Conservation (phyloP, 2,797 vertebrate species). For the Trichosurus vulpecula region DNA sequence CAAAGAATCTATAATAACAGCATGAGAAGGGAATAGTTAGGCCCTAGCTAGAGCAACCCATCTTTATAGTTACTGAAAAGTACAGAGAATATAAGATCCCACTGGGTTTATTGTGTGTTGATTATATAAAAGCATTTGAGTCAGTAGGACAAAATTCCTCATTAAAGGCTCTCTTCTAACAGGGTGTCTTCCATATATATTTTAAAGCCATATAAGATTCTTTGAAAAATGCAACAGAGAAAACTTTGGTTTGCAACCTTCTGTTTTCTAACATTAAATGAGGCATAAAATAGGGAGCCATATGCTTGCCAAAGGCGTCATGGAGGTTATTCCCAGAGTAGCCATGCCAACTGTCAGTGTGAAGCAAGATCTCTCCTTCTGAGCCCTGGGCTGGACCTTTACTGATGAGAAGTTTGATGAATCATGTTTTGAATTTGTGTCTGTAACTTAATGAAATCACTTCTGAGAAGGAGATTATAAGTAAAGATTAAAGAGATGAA, state of each 20-base stretch:
- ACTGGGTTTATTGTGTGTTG: background rate
- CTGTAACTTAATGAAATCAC: slow-evolving; percentile 77
- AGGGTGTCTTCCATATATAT: background rate
- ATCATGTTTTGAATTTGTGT: background rate
- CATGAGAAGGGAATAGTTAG: background rate
- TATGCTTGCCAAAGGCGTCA: background rate
- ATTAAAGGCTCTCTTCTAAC: background rate
- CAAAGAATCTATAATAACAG: background rate
- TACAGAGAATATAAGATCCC: background rate
- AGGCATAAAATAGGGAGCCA: background rate
- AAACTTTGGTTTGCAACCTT: background rate
- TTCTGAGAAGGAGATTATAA: slow-evolving; percentile 95
- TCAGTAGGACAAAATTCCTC: background rate
- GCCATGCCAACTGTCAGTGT: background rate
- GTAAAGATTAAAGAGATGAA: slow-evolving; percentile 92
- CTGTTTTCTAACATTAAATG: background rate
- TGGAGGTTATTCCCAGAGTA: background rate
- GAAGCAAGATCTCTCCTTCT: background rate
- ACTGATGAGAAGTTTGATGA: background rate
- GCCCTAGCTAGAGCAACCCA: background rate
- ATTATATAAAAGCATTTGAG: background rate
- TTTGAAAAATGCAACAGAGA: background rate
- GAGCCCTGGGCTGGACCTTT: background rate
- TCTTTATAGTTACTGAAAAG: background rate
- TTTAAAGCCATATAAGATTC: background rate